phyloP scores from a whole-genome alignment of 2,113 vertebrate species.

The Hippopotamus amphibius region DNA sequence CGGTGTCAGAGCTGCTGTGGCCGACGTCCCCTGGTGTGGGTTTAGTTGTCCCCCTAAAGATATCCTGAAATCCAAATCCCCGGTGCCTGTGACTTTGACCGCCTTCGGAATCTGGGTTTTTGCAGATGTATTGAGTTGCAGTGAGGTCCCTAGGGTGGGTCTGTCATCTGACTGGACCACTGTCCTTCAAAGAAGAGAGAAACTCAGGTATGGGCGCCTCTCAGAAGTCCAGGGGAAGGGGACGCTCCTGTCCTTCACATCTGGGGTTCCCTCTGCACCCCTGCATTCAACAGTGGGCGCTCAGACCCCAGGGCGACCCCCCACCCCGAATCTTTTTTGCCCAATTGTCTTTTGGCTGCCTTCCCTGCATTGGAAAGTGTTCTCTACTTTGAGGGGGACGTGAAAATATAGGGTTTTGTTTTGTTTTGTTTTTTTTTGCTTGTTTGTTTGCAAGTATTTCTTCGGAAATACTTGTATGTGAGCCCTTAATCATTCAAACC shows the following conservation, averaged over 20 bases:
- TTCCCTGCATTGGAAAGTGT: fast-evolving
- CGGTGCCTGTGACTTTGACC: fast-evolving
- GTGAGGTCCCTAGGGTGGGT: fast-evolving
- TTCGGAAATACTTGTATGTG: neutral
- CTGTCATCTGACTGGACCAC: fast-evolving
- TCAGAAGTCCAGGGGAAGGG: too few relatives aligned
- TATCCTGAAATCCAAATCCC: fast-evolving
- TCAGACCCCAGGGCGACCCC: neutral
- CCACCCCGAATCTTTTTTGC: too few relatives aligned
- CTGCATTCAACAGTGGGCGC: fast-evolving
- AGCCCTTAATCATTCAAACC: neutral
- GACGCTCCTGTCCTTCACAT: fast-evolving
- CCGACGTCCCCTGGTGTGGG: neutral
- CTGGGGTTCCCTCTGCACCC: neutral
- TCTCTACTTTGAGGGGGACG: neutral
- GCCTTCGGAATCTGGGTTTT: neutral
- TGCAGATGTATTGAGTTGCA: neutral
- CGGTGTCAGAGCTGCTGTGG: neutral
- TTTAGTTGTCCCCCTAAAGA: fast-evolving
- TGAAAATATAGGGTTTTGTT: neutral
- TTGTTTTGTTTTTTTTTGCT: too few relatives aligned
- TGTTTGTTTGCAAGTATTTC: too few relatives aligned
- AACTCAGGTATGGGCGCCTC: fast-evolving
- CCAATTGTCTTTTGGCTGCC: too few relatives aligned
- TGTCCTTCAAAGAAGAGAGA: too few relatives aligned